Conservation (phyloP, 1,140 invertebrate genomes). For the Drosophila eugracilis region DNA sequence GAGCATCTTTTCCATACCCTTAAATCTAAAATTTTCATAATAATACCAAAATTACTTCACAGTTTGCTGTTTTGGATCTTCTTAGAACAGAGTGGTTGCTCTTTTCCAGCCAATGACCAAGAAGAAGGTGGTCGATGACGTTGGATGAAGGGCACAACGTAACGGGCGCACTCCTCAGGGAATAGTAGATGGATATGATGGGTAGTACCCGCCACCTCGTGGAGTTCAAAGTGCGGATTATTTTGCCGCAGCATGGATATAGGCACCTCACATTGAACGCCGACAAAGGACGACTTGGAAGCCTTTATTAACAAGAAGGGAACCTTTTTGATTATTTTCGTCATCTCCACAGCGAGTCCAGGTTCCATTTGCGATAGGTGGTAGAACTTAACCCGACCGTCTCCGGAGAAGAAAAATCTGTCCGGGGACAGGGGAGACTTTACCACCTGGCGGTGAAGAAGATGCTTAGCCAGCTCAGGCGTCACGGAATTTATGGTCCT, state of each 20-base stretch:
- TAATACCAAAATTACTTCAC: too few relatives aligned
- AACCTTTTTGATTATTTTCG: conserved; percentile 40
- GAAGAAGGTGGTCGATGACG: conserved; percentile 47
- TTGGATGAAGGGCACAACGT: conserved; percentile 86
- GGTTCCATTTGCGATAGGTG: conserved; percentile 8
- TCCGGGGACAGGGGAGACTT: conserved; percentile 86
- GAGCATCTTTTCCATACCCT: too few relatives aligned
- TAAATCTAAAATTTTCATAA: too few relatives aligned
- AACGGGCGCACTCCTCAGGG: conserved; percentile 86
- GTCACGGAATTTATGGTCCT: conserved; percentile 86
- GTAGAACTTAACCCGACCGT: conserved; percentile 85
- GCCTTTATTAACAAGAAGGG: conserved; percentile 72
- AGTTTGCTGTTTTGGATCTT: too few relatives aligned
- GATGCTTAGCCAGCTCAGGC: conserved; percentile 85
- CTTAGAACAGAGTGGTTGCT: too few relatives aligned
- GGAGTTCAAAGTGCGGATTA: conserved; percentile 87
- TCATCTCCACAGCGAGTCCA: conserved; percentile 38
- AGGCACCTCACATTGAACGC: conserved; percentile 72
- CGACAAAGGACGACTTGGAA: conserved; percentile 14
- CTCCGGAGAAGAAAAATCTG: conserved; percentile 87
- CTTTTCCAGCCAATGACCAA: too few relatives aligned
- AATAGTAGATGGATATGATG: conserved; percentile 89
- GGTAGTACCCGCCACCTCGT: conserved; percentile 85
- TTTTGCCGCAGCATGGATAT: conserved; percentile 85
- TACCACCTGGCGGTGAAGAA: conserved; percentile 86